These are phyloP conservation scores for Drosophila tropicalis DNA, from an alignment of 1,140 invertebrate genomes.

Conservation along the genomic window DNA sequence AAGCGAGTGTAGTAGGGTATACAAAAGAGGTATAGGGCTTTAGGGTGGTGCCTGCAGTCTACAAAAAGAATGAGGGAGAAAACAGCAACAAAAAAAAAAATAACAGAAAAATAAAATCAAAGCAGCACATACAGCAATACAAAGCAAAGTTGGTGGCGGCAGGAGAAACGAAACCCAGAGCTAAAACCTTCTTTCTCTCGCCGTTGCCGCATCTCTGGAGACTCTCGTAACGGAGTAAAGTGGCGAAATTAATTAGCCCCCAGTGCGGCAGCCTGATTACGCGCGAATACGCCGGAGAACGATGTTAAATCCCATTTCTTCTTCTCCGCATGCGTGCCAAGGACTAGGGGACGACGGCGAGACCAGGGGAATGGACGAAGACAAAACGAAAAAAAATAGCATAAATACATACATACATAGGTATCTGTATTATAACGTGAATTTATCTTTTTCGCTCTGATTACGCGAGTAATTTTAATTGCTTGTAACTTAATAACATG, in stretches of 20 bases:
- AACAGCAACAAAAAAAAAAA: constrained; percentile 3
- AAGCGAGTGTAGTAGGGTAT: constrained; percentile 30
- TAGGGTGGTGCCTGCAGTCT: not conserved
- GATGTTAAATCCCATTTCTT: constrained; percentile 21
- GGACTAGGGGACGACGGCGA: constrained; percentile 31
- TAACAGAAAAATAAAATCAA: constrained; percentile 35
- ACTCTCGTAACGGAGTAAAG: constrained; percentile 68
- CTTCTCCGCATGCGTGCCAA: constrained; percentile 5
- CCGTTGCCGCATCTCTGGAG: constrained; percentile 39
- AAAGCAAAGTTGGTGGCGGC: constrained; percentile 20
- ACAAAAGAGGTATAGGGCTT: not conserved
- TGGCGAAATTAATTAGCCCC: constrained; percentile 81
- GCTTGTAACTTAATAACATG: constrained; percentile 76
- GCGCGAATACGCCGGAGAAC: constrained; percentile 53
- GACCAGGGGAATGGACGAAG: constrained; percentile 48
- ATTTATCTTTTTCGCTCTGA: constrained; percentile 81
- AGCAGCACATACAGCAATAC: constrained; percentile 44
- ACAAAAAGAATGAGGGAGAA: not conserved
- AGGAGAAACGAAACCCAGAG: constrained; percentile 34
- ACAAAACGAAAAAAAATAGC: constrained; percentile 29
- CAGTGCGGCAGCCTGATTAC: constrained; percentile 78
- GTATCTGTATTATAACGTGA: constrained; percentile 60
- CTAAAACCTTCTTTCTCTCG: constrained; percentile 28
- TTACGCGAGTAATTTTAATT: constrained; percentile 81
- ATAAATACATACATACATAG: constrained; percentile 44